Percentiles rank a stretch among this genome's conserved stretches.
phyloP scores from a whole-genome alignment of 2,797 vertebrate genomes.

The Anisognathus igniventris region DNA sequence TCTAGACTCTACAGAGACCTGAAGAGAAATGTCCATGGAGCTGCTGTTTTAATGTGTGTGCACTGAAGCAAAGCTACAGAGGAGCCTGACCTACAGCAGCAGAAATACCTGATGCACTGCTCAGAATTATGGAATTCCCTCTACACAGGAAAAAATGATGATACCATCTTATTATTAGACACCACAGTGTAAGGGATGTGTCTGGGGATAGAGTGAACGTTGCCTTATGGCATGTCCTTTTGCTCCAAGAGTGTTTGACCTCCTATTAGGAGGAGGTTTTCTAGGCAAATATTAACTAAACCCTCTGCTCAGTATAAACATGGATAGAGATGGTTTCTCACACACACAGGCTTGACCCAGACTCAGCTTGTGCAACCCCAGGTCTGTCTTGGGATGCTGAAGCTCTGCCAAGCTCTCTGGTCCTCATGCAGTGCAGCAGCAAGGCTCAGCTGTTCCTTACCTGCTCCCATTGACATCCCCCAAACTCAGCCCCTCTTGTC shows the following conservation, averaged over 20 bases:
- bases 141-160: background rate
- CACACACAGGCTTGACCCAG: background rate
- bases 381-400: background rate
- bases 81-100: background rate
- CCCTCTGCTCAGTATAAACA: rapidly evolving
- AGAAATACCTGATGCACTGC: background rate
- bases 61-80: background rate
- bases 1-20: background rate
- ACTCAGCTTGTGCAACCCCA: background rate
- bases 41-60: background rate
- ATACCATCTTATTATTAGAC: background rate
- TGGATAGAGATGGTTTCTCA: background rate
- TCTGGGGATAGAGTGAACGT: rapidly evolving
- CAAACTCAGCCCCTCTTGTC: background rate
- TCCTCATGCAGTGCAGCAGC: background rate
- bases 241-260: background rate
- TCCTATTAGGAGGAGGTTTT: background rate
- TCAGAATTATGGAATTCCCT: background rate
- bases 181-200: background rate
- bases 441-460: background rate
- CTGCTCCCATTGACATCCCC: background rate
- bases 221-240: background rate
- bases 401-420: background rate
- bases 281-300: background rate
- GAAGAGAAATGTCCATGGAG: background rate